These are phyloP conservation scores for Craniophora ligustri DNA, from an alignment of 2,888 invertebrate species.

Conservation along the genomic window DNA sequence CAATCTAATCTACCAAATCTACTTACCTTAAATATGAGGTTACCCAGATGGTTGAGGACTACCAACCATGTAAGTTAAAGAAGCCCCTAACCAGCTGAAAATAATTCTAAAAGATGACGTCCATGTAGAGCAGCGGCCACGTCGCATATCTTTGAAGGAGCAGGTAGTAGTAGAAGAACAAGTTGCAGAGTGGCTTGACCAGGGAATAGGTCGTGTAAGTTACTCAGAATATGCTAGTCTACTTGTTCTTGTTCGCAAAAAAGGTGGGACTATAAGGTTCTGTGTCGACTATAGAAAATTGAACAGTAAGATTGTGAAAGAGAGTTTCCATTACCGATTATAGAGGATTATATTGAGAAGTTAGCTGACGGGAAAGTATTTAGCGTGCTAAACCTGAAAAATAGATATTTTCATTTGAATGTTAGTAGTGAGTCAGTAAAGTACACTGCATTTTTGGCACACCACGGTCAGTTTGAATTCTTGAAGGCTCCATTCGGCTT, in stretches of 20 bases:
- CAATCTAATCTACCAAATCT: no score
- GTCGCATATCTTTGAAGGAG: neutral
- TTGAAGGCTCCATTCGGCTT: slow-evolving; percentile 70
- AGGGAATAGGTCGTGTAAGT: slow-evolving; percentile 2
- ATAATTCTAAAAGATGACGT: slow-evolving; percentile 46
- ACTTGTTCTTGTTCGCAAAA: slow-evolving; percentile 11
- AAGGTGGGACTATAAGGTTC: slow-evolving; percentile 30
- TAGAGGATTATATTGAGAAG: neutral
- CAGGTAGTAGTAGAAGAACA: neutral
- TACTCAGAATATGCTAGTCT: slow-evolving; percentile 17
- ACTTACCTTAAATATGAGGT: no score
- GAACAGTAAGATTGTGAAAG: neutral
- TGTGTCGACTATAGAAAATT: slow-evolving; percentile 66
- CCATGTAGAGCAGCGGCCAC: slow-evolving; percentile 40
- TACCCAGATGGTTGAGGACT: no score
- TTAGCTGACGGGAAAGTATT: neutral
- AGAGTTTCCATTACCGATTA: no score
- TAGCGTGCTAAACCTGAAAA: neutral
- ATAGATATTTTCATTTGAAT: neutral
- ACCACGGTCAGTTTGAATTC: slow-evolving; percentile 69
- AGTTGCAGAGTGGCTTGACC: slow-evolving; percentile 5
- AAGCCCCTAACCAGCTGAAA: slow-evolving; percentile 44
- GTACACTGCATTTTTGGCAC: neutral
- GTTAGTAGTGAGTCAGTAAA: neutral
- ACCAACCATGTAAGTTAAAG: no score